Conservation (phyloP, 2,797 vertebrate species). For the Molossus alvarezi region DNA sequence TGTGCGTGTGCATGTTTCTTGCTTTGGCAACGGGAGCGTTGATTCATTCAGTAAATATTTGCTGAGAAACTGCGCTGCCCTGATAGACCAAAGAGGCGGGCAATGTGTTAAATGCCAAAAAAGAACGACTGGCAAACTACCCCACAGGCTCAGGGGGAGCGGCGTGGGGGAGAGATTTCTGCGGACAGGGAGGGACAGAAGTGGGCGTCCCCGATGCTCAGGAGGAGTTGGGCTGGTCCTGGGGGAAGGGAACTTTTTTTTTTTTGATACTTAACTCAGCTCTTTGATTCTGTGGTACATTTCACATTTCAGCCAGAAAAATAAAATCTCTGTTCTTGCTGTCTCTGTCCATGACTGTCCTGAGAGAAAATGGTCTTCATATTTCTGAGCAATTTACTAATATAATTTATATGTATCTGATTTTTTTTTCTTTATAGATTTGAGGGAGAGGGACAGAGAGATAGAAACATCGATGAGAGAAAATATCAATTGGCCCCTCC, state of each 20-base stretch:
- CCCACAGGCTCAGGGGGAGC: neutral
- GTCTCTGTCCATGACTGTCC: neutral
- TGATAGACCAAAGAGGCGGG: no score
- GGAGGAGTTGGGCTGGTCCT: no score
- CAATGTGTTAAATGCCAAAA: neutral
- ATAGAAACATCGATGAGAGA: no score
- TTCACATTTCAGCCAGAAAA: neutral
- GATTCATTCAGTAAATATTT: neutral
- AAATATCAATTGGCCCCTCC: no score
- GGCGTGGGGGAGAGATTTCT: neutral
- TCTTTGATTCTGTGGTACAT: neutral
- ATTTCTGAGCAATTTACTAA: neutral
- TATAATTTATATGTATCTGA: no score
- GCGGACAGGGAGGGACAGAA: neutral
- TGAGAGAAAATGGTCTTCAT: neutral
- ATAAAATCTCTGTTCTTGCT: neutral
- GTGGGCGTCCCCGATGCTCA: fast-evolving
- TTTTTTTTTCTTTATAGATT: no score
- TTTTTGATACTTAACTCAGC: neutral
- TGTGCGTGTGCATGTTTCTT: neutral
- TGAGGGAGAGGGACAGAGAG: no score
- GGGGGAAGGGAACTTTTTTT: neutral
- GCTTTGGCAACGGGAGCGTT: neutral
- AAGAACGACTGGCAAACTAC: no score
- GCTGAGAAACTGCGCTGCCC: neutral